These are phyloP conservation scores for Gallinago stenura DNA, from an alignment of 2,797 vertebrate genomes.

Conservation along the genomic window DNA sequence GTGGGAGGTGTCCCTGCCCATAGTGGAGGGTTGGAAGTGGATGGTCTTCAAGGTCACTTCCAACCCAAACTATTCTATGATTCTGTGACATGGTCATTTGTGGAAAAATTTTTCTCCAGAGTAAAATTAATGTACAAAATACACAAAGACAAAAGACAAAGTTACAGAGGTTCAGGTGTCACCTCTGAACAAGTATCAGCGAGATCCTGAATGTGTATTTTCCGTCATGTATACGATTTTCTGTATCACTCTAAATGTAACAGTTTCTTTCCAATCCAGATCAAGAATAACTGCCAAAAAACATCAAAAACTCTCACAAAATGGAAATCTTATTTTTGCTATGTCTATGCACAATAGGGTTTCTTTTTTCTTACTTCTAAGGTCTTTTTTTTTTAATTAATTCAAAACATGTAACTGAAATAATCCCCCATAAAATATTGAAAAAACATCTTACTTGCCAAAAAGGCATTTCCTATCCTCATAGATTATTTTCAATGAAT, in stretches of 20 bases:
- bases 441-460: slow-evolving; percentile 57
- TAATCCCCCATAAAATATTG: slow-evolving; percentile 36
- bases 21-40: too few species aligned
- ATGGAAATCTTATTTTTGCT: background rate
- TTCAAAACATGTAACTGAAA: too few species aligned
- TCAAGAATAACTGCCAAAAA: background rate
- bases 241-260: background rate
- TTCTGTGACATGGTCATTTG: background rate
- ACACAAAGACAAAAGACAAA: background rate
- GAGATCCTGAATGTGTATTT: background rate
- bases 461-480: slow-evolving; percentile 68
- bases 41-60: too few species aligned
- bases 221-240: background rate
- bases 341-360: background rate
- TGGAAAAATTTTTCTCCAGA: background rate
- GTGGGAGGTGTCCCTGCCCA: too few species aligned
- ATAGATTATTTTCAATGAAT: slow-evolving; percentile 75
- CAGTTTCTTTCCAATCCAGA: background rate
- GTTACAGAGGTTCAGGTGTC: background rate
- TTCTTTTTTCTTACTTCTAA: slow-evolving; percentile 20
- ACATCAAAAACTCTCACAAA: background rate
- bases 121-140: background rate
- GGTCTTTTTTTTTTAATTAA: background rate
- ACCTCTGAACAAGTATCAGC: background rate
- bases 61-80: too few species aligned